Conservation (phyloP, 1,140 invertebrate genomes). For the Lordiphosa clarofinis region DNA sequence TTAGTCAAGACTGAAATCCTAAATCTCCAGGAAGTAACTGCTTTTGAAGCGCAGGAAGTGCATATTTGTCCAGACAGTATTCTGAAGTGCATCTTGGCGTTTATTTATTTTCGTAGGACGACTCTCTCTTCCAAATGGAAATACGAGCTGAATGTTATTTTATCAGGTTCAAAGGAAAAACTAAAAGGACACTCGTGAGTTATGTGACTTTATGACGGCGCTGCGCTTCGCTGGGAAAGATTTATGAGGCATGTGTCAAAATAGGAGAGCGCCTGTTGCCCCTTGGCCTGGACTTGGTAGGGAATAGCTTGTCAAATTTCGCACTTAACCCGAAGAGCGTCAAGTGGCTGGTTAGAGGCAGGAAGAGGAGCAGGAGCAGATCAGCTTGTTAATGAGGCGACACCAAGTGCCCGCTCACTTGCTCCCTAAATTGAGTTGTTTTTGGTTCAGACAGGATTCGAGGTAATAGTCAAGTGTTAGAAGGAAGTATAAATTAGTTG, state of each 20-base stretch:
- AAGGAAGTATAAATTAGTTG: neutral
- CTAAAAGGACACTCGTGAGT: constrained; percentile 49
- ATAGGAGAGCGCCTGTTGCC: constrained; percentile 53
- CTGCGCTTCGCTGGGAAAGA: constrained; percentile 45
- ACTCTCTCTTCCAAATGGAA: constrained; percentile 24
- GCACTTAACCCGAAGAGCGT: constrained; percentile 62
- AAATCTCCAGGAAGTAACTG: constrained; percentile 69
- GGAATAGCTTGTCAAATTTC: constrained; percentile 51
- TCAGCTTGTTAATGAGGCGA: constrained; percentile 58
- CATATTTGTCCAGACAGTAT: constrained; percentile 48
- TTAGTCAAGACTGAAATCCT: constrained; percentile 42
- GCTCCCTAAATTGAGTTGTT: constrained; percentile 14
- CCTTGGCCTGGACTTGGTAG: constrained; percentile 1
- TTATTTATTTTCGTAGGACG: constrained; percentile 64
- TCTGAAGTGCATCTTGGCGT: constrained; percentile 29
- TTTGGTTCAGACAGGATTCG: too few relatives aligned
- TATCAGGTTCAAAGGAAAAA: constrained; percentile 66
- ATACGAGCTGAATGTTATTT: constrained; percentile 73
- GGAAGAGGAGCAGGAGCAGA: neutral
- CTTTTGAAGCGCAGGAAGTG: constrained; percentile 66
- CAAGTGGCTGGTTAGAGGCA: constrained; percentile 40
- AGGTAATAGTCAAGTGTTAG: constrained; percentile 4
- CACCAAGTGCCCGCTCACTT: constrained; percentile 36
- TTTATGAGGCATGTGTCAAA: constrained; percentile 74
- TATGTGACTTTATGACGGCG: constrained; percentile 68